A percentile compares a stretch with the other conserved stretches of the same genome.
Conservation (phyloP, 2,797 vertebrate species). For the Simalia tracyae region DNA sequence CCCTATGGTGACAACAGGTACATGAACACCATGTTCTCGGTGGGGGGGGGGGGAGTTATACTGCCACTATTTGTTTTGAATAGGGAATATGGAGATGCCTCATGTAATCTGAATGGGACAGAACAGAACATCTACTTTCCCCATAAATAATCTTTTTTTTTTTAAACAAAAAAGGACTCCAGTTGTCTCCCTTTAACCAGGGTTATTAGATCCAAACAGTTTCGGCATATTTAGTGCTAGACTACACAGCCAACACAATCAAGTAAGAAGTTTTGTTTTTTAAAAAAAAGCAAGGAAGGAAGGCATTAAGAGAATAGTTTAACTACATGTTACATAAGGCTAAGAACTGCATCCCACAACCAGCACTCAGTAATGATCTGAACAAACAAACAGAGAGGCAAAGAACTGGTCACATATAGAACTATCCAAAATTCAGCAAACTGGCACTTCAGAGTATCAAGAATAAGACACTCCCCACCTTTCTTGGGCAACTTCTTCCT, state of each 20-base stretch:
- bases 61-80: neutral
- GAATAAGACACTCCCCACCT: too few relatives aligned
- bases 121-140: neutral
- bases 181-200: neutral
- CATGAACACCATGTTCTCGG: too few relatives aligned
- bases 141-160: neutral
- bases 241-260: neutral
- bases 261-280: neutral
- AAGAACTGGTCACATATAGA: too few relatives aligned
- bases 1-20: too few relatives aligned
- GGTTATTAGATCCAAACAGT: neutral
- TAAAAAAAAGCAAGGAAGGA: neutral
- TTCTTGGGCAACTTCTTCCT: too few relatives aligned
- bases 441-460: too few relatives aligned
- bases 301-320: neutral
- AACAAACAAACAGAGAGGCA: too few relatives aligned
- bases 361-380: too few relatives aligned
- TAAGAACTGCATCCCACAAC: too few relatives aligned
- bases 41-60: too few relatives aligned
- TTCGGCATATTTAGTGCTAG: neutral
- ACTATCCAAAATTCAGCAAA: too few relatives aligned
- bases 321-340: too few relatives aligned
- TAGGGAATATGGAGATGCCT: neutral
- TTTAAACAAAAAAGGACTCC: neutral
- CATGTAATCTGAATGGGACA: neutral